Evolutionary conservation across 2,797 vertebrate genomes (phyloP), one percentile per base, ranked within the genome.

Genomic region (Salarias fasciatus): DNA sequence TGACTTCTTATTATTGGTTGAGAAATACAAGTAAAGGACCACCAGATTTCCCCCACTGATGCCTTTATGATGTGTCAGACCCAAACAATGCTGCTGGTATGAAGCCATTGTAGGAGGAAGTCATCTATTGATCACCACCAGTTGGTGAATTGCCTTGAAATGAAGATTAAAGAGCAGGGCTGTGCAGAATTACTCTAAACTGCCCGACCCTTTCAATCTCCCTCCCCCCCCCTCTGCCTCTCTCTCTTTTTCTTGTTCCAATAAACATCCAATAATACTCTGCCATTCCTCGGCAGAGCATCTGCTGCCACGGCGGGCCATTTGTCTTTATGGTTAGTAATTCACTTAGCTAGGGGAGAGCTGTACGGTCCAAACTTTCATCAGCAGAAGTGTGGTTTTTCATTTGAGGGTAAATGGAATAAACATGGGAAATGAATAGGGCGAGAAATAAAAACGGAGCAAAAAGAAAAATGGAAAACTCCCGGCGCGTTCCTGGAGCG

Each of bases 301-400:
- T 89, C 86, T 87, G 88, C 70, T 71, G 62, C 63, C 69, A 69
- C 6, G 54, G 48, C 76, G 62, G 56, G 56, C 54, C 62, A 80
- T 86, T 88, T 83, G 72, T 89, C 85, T 85, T 86, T 71, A 81
- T 77, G 41, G 79, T 77, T 70, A 72, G 77, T 83, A 83, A 89
- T 80, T 84, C 60, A 79, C 70, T 86, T 86, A 74, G 66, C 31
- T 62, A 59, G 28, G 41, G 55, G 35, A 79, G 59, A 45, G 6
- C 51, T 61, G 62, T 46, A 70, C 28, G 14, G 45, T 46, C 58
- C 60, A 66, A 75, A 83, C 76, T 85, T 70, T 83, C 69, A 85
- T 84, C 73, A 79, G 64, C 44, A 61, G 12, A 70, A 86, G 59
- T 72, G 43, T 75, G 42, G 2, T 40, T 79, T 80, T 82, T 87